A percentile compares a stretch with the other conserved stretches of the same genome.
Conservation (phyloP, 2,888 invertebrate species). For the Anarsia innoxiella region DNA sequence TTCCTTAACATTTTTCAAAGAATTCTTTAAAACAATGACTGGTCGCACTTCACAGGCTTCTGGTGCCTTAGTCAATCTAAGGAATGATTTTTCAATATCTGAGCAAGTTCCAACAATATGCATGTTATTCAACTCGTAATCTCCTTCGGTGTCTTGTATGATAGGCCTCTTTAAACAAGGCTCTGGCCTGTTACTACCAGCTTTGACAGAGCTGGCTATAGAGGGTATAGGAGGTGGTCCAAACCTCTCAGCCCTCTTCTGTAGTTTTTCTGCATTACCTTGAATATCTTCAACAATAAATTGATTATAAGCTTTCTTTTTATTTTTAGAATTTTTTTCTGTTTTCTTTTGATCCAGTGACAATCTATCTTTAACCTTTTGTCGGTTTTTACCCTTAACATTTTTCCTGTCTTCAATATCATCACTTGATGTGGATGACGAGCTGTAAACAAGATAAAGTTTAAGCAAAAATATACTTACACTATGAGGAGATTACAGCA, state of each 20-base stretch:
- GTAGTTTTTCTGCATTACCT: constrained; percentile 85
- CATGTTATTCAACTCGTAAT: constrained; percentile 89
- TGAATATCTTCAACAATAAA: constrained; percentile 80
- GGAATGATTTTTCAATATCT: constrained; percentile 96
- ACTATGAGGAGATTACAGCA: too few relatives aligned
- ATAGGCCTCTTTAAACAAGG: constrained; percentile 44
- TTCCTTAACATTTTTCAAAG: constrained; percentile 92
- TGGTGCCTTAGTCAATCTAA: constrained; percentile 97
- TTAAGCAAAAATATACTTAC: constrained; percentile 18
- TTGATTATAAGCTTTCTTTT: constrained; percentile 77
- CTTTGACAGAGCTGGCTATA: constrained; percentile 62
- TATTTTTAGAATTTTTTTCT: constrained; percentile 65
- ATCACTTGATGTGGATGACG: constrained; percentile 70
- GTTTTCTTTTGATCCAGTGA: constrained; percentile 61
- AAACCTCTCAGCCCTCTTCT: constrained; percentile 94
- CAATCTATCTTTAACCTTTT: constrained; percentile 76
- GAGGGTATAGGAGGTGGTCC: constrained; percentile 69
- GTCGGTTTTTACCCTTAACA: constrained; percentile 52
- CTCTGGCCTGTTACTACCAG: constrained; percentile 39
- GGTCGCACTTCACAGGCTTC: constrained; percentile 94
- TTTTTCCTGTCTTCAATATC: constrained; percentile 70
- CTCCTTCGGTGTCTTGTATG: constrained; percentile 78
- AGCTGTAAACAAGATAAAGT: constrained; percentile 41
- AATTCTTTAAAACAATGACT: constrained; percentile 86
- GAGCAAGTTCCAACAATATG: constrained; percentile 96